A percentile compares a stretch with the other conserved stretches of the same genome.
Evolutionary conservation across 2,797 vertebrate genomes (phyloP).

Genomic region (Borostomias antarcticus): DNA sequence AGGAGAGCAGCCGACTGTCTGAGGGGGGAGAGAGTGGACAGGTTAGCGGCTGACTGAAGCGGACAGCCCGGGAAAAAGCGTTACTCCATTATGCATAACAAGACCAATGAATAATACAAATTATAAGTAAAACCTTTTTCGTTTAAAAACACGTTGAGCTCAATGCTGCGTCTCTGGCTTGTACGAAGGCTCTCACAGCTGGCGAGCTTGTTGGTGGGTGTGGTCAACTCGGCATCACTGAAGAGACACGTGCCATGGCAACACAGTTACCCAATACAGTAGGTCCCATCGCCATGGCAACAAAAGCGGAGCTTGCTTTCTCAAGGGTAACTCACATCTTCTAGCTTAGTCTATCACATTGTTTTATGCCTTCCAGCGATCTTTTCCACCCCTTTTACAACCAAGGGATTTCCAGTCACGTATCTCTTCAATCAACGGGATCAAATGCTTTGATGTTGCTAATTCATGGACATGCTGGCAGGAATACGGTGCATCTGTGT

Average conservation of each 20-base stretch:
- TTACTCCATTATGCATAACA: background rate
- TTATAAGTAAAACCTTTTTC: background rate
- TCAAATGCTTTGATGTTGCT: slow-evolving; percentile 58
- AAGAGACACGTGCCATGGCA: slow-evolving; percentile 80
- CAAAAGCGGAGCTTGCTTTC: slow-evolving; percentile 76
- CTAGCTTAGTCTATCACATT: slow-evolving; percentile 51
- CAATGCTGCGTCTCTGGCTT: slow-evolving; percentile 26
- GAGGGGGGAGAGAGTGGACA: slow-evolving; percentile 23
- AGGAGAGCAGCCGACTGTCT: slow-evolving; percentile 85
- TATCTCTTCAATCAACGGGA: slow-evolving; percentile 19
- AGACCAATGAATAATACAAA: background rate
- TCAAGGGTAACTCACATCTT: slow-evolving; percentile 75
- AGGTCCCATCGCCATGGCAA: slow-evolving; percentile 75
- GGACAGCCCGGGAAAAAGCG: slow-evolving; percentile 23
- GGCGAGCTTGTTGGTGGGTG: slow-evolving; percentile 74
- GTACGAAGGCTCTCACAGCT: slow-evolving; percentile 58
- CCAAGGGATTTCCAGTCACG: slow-evolving; percentile 35
- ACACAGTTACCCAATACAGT: slow-evolving; percentile 85
- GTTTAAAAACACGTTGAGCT: background rate
- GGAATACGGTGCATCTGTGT: slow-evolving; percentile 66
- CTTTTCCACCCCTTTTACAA: no score
- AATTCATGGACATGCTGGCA: slow-evolving; percentile 66
- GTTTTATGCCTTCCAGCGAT: slow-evolving; percentile 55
- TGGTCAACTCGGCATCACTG: slow-evolving; percentile 76
- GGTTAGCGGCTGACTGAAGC: slow-evolving; percentile 55